Base-by-base conservation (phyloP, 2,797 vertebrate genomes). In the Glossophaga mutica region DNA sequence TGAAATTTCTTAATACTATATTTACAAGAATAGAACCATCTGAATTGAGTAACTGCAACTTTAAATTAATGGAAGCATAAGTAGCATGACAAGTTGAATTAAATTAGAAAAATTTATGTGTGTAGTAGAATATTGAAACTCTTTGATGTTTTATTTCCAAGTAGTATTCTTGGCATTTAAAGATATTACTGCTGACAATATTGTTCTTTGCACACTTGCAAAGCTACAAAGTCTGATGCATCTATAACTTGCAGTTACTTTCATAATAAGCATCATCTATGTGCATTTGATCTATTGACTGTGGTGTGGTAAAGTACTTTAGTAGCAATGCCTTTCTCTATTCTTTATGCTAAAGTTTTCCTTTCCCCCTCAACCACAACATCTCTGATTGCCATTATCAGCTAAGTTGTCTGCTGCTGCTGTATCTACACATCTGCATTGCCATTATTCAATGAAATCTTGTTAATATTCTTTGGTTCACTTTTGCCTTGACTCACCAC, bases 61-160 rank as follows among this genome's bases (percentile, higher is more conserved):
- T 93, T 91, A 90, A 96, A 94, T 93, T 87, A 97, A 86, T 81
- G 34, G 70, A 95, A 95, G 93, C 50, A 73, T 81, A 77, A 85
- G 55, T 48, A 76, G 76, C 48, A 42, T 78, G 84, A 86, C 8
- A 95, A 90, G 95, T 26, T 39, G 3, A 90, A 94, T 95, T 79
- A 95, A 85, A 81, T 95, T 65, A 87, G 79, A 93, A 81, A 86
- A 85, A 87, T 7, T 24, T 89, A 14, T 83, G 10, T 93, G 44
- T 42, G 29, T 16, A 85, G 39, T 44, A 90, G 59, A 82, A 86
- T 67, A 74, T 9, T 44, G 24, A 93, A 92, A 26, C 19, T 73
- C 79, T 83, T 74, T 96, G 21, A 42, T 85, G 59, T 62, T 87
- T 95, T 73, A 93, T 82, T 86, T 85, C 26, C 81, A 65, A 78